phyloP scores from a whole-genome alignment of 2,797 vertebrate genomes.

The Poecilia velifera region DNA sequence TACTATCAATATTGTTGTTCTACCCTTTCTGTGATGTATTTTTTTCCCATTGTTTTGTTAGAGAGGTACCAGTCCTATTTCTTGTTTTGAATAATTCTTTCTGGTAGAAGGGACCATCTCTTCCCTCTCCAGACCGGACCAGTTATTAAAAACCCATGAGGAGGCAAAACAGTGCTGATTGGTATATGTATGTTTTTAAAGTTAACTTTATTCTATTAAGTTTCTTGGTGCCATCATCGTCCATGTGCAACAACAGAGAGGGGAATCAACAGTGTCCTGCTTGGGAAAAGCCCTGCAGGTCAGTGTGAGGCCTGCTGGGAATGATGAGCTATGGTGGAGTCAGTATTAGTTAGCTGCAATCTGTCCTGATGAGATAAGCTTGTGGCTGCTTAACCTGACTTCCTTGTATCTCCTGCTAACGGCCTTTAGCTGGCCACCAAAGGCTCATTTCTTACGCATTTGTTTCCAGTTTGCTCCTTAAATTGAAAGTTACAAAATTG shows the following conservation, averaged over 20 bases:
- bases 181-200: not conserved
- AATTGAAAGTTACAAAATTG: not conserved
- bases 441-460: not conserved
- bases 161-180: not conserved
- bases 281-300: slow-evolving; percentile 16
- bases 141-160: not conserved
- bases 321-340: slow-evolving; percentile 21
- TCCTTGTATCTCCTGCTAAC: slow-evolving; percentile 37
- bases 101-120: not conserved
- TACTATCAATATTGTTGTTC: not conserved
- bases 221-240: not conserved
- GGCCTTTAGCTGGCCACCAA: not conserved
- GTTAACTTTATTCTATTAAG: not conserved
- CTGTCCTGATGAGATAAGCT: slow-evolving; percentile 62
- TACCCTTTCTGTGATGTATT: not conserved
- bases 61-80: not conserved
- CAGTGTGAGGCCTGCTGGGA: slow-evolving; percentile 9
- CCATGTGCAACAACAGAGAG: not conserved
- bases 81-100: not conserved
- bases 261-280: not conserved
- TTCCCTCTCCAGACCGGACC: not conserved
- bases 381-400: slow-evolving; percentile 33
- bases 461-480: not conserved
- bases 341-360: slow-evolving; percentile 40
- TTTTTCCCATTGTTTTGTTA: not conserved